These are phyloP conservation scores for Aphis gossypii DNA, from an alignment of 1,140 invertebrate species.

Conservation along the genomic window DNA sequence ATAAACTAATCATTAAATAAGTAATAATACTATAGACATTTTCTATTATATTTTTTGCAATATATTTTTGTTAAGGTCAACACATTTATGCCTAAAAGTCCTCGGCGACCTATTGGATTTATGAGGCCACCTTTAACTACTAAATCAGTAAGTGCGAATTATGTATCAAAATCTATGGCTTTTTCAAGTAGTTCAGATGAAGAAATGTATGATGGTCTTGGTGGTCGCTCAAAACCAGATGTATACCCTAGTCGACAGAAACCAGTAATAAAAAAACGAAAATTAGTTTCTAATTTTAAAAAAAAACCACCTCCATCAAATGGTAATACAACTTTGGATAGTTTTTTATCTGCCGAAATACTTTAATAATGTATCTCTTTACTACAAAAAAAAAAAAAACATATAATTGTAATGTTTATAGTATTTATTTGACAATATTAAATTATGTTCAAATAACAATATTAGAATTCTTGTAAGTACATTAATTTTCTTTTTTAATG, in stretches of 20 bases:
- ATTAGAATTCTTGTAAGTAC: conserved; percentile 1
- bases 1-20: neutral
- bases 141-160: conserved; percentile 43
- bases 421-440: neutral
- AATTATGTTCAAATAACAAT: neutral
- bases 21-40: neutral
- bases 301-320: conserved; percentile 40
- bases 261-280: conserved; percentile 32
- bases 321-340: conserved; percentile 50
- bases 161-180: conserved; percentile 25
- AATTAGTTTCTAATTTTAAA: conserved; percentile 53
- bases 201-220: conserved; percentile 53
- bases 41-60: neutral
- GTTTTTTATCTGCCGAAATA: conserved; percentile 46
- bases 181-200: conserved; percentile 51
- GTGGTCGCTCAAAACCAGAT: conserved; percentile 53
- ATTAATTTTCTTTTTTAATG: neutral
- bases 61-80: conserved; percentile 21
- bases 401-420: neutral
- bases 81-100: conserved; percentile 48
- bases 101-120: conserved; percentile 41
- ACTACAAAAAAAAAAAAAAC: neutral
- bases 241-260: conserved; percentile 22
- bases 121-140: conserved; percentile 51
- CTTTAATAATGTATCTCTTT: neutral